phyloP scores from a whole-genome alignment of 2,888 invertebrate genomes.

The Cryptocheilus praepositus region DNA sequence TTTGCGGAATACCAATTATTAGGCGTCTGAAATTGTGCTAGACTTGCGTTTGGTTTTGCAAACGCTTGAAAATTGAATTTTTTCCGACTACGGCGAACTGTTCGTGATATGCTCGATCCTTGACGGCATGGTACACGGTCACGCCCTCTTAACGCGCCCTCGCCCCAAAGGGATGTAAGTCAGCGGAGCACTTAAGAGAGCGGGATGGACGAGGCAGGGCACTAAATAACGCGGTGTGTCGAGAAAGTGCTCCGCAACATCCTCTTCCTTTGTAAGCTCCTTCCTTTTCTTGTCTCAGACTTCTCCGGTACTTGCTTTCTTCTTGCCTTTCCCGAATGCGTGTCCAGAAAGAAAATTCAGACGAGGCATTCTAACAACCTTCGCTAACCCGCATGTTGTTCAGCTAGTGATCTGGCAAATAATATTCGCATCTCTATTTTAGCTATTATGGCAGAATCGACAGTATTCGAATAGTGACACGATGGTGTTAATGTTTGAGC shows the following conservation, averaged over 20 bases:
- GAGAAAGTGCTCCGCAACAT: slow-evolving; percentile 49
- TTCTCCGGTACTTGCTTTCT: neutral
- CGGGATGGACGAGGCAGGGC: slow-evolving; percentile 50
- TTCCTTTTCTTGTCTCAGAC: slow-evolving; percentile 6
- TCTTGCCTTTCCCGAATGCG: slow-evolving; percentile 12
- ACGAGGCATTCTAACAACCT: slow-evolving; percentile 10
- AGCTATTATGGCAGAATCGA: too few species aligned
- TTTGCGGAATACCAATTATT: too few species aligned
- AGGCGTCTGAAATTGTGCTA: too few species aligned
- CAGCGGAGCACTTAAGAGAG: slow-evolving; percentile 65
- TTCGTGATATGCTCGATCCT: slow-evolving; percentile 37
- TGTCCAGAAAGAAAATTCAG: neutral
- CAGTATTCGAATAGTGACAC: too few species aligned
- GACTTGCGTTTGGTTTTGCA: too few species aligned
- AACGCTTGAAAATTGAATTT: neutral
- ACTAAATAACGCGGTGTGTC: slow-evolving; percentile 61
- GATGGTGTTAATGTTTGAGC: too few species aligned
- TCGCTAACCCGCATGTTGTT: slow-evolving; percentile 29
- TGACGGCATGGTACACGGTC: slow-evolving; percentile 45
- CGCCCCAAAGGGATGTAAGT: slow-evolving; percentile 64
- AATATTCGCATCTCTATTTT: slow-evolving; percentile 1
- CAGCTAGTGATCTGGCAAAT: slow-evolving; percentile 26
- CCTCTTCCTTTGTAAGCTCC: slow-evolving; percentile 18
- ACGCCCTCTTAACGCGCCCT: slow-evolving; percentile 63
- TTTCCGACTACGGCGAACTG: slow-evolving; percentile 36